These are phyloP conservation scores for Botia almorhae DNA, from an alignment of 2,797 vertebrate genomes.

Conservation along the genomic window DNA sequence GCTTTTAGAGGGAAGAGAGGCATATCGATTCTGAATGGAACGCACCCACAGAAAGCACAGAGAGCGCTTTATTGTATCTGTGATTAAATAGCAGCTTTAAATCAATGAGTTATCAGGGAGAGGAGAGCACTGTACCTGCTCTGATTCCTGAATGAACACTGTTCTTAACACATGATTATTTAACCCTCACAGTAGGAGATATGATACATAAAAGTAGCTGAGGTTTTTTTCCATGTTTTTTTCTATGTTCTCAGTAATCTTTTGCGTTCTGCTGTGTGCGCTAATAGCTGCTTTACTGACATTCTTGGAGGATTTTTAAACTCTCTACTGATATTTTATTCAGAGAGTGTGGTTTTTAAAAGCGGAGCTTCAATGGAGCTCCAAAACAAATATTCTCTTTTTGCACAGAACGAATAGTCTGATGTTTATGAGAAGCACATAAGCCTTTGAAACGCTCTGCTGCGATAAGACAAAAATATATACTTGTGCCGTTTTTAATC, in stretches of 20 bases:
- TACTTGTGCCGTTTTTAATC: background rate
- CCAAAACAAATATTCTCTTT: constrained; percentile 28
- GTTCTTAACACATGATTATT: background rate
- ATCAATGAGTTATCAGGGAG: constrained; percentile 36
- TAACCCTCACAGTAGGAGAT: background rate
- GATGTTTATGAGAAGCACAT: constrained; percentile 26
- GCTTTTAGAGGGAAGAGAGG: background rate
- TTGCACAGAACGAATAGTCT: constrained; percentile 14
- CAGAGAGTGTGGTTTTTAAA: constrained; percentile 13
- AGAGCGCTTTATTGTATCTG: constrained; percentile 25
- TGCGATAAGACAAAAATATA: constrained; percentile 35
- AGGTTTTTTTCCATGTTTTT: no score
- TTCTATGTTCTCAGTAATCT: no score
- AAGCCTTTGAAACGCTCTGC: constrained; percentile 35
- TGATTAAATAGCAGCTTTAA: constrained; percentile 50
- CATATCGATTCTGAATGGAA: constrained; percentile 14
- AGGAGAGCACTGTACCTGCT: background rate
- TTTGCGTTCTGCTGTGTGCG: no score
- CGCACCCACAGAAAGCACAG: constrained; percentile 51
- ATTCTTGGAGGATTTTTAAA: background rate
- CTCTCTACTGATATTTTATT: no score
- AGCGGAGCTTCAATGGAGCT: background rate
- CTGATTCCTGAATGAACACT: constrained; percentile 19
- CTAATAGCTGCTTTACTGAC: background rate
- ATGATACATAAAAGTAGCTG: background rate